These are phyloP conservation scores for Epistrophe grossulariae DNA, from an alignment of 2,888 invertebrate genomes.

Conservation along the genomic window DNA sequence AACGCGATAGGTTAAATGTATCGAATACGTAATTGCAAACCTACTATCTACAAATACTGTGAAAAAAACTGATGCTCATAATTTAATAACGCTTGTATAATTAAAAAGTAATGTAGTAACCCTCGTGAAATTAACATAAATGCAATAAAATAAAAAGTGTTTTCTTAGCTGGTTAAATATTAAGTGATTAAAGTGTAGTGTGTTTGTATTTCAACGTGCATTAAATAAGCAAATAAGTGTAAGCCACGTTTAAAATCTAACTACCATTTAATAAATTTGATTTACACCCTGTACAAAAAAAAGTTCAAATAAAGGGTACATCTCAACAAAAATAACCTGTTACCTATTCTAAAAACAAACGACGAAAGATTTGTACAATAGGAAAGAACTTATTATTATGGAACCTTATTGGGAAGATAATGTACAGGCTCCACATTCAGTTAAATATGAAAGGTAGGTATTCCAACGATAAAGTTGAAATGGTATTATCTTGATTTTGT, in stretches of 20 bases:
- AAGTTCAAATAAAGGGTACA: not conserved
- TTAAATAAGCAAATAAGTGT: not conserved
- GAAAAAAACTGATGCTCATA: not conserved
- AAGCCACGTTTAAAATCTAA: not conserved
- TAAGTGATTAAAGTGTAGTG: not conserved
- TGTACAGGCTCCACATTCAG: slow-evolving; percentile 84
- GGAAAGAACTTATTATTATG: slow-evolving; percentile 77
- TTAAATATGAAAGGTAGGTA: slow-evolving; percentile 84
- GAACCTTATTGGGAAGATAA: slow-evolving; percentile 84
- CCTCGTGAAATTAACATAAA: not conserved
- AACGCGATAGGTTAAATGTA: not conserved
- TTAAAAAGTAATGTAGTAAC: not conserved
- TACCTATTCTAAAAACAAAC: not conserved
- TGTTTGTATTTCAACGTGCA: not conserved
- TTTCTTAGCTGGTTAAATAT: not conserved
- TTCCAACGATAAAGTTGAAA: slow-evolving; percentile 60
- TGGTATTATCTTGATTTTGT: slow-evolving; percentile 25
- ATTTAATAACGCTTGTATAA: not conserved
- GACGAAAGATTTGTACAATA: not conserved
- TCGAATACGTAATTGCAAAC: not conserved
- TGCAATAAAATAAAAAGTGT: not conserved
- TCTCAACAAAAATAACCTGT: not conserved
- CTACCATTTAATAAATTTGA: not conserved
- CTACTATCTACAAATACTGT: not conserved
- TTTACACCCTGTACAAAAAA: not conserved